A percentile compares a stretch with the other conserved stretches of the same genome.
Evolutionary conservation across 2,888 invertebrate genomes (phyloP).

Genomic region (Helobdella robusta): DNA sequence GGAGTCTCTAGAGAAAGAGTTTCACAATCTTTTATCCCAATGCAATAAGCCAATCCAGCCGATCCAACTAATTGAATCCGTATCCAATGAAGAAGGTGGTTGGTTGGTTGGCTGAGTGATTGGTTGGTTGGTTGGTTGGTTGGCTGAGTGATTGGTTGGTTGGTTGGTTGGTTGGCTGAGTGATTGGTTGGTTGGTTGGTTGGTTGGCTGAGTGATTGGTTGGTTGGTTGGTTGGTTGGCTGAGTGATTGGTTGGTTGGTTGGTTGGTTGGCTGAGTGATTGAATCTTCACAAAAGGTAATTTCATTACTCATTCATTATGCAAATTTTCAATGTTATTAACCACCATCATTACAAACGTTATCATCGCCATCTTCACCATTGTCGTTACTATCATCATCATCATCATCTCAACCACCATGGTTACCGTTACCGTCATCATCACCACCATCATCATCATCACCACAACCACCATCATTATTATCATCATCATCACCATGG

Average conservation of each 20-base stretch:
- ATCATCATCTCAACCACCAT: no score
- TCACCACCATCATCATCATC: no score
- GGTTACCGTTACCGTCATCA: no score
- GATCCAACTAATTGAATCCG: constrained; percentile 74
- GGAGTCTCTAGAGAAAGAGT: constrained; percentile 74
- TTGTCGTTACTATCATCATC: no score
- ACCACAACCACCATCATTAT: no score
- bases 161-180: constrained; percentile 13
- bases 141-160: constrained; percentile 9
- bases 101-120: no score
- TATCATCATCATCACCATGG: no score
- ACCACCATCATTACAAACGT: no score
- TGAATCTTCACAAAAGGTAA: constrained; percentile 23
- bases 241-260: constrained; percentile 14
- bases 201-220: constrained; percentile 13
- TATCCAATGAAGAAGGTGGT: constrained; percentile 71
- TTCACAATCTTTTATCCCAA: constrained; percentile 71
- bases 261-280: constrained; percentile 14
- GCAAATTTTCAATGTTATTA: no score
- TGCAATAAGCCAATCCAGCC: constrained; percentile 78
- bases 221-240: constrained; percentile 9
- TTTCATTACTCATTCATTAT: no score
- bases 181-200: constrained; percentile 8
- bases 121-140: constrained; percentile 15
- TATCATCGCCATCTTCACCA: no score